Conservation (phyloP, 2,888 invertebrate genomes). For the Pristionchus mayeri region DNA sequence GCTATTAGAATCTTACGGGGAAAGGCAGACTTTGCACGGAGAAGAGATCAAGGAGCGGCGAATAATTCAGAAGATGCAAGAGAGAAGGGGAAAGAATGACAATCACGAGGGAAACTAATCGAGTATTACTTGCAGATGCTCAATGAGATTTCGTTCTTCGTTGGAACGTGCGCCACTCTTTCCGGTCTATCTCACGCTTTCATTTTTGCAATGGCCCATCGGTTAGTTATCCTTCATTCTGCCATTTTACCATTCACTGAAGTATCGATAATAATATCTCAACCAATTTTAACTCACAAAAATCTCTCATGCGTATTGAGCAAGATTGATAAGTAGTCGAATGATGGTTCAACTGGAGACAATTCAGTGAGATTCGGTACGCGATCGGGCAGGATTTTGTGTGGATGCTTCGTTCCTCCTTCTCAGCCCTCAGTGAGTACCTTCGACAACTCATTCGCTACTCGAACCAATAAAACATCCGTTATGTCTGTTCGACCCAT, state of each 20-base stretch:
- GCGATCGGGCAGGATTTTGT: slow-evolving; percentile 45
- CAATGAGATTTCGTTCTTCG: slow-evolving; percentile 57
- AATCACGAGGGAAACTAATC: neutral
- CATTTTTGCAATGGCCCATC: slow-evolving; percentile 59
- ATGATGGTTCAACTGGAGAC: too few relatives aligned
- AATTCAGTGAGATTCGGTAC: slow-evolving; percentile 44
- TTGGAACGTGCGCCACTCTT: slow-evolving; percentile 56
- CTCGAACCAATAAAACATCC: slow-evolving; percentile 35
- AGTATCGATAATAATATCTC: neutral
- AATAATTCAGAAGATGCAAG: slow-evolving; percentile 3
- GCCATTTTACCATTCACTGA: too few relatives aligned
- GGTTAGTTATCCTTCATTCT: neutral
- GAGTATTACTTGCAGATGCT: slow-evolving; percentile 49
- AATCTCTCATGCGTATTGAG: too few relatives aligned
- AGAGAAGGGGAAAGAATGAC: neutral
- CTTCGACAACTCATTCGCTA: neutral
- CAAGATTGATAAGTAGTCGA: too few relatives aligned
- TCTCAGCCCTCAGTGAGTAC: slow-evolving; percentile 12
- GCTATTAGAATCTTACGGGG: neutral
- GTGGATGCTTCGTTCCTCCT: slow-evolving; percentile 45
- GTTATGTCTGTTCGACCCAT: neutral
- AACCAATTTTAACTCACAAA: too few relatives aligned
- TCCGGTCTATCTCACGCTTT: slow-evolving; percentile 59
- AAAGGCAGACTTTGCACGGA: neutral
- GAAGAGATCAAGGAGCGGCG: neutral